Conservation (phyloP, 1,140 invertebrate genomes). For the Ceratina japonica region DNA sequence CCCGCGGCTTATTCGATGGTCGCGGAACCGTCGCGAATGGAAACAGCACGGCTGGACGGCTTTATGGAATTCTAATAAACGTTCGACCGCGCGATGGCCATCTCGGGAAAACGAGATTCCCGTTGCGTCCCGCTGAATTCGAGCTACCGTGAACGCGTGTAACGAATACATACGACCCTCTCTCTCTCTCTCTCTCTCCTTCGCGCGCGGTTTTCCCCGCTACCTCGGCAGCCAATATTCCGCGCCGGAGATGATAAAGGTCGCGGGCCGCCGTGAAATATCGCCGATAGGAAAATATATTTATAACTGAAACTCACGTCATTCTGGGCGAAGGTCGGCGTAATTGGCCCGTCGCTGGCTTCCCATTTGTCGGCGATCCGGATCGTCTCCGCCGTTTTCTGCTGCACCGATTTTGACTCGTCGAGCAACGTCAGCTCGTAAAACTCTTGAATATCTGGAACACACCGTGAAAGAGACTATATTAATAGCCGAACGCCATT, state of each 20-base stretch:
- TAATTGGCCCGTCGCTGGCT: conserved; percentile 84
- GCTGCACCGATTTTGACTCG: conserved; percentile 95
- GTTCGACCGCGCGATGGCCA: conserved; percentile 9
- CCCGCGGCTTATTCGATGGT: not conserved
- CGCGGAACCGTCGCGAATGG: not conserved
- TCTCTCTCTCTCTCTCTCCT: too few relatives aligned
- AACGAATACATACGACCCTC: conserved; percentile 5
- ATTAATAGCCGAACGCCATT: conserved; percentile 39
- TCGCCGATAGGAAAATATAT: conserved; percentile 10
- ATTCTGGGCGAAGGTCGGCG: conserved; percentile 81
- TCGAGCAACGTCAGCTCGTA: conserved; percentile 98
- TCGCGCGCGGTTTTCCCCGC: not conserved
- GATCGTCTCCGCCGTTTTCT: conserved; percentile 97
- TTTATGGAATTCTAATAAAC: conserved; percentile 41
- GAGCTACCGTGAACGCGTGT: conserved; percentile 1
- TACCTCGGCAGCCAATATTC: not conserved
- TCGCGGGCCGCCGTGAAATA: not conserved
- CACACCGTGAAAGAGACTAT: conserved; percentile 45
- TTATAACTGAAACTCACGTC: conserved; percentile 80
- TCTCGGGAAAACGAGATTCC: conserved; percentile 27
- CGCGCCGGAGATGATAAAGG: conserved; percentile 4
- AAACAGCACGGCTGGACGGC: conserved; percentile 3
- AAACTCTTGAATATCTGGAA: conserved; percentile 99
- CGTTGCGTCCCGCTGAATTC: not conserved
- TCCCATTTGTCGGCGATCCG: conserved; percentile 98